These are phyloP conservation scores for Rhodinocichla rosea DNA, from an alignment of 2,113 vertebrate species.

Conservation along the genomic window DNA sequence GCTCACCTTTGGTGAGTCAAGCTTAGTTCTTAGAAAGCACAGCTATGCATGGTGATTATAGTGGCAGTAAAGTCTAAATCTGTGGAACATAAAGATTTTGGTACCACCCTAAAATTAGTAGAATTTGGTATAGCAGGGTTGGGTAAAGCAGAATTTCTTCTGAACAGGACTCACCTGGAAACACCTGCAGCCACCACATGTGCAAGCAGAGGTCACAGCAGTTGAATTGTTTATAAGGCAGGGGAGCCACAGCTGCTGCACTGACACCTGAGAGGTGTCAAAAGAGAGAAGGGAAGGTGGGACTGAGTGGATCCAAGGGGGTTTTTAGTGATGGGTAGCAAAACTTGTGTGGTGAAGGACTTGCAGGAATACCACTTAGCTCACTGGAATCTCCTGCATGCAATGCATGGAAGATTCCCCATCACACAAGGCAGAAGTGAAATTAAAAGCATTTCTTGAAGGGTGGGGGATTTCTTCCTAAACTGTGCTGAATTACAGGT, in stretches of 20 bases:
- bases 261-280: neutral
- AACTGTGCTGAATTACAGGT: conserved; percentile 56
- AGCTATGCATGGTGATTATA: neutral
- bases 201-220: neutral
- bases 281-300: neutral
- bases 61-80: neutral
- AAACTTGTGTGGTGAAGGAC: neutral
- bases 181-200: neutral
- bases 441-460: conserved; percentile 27
- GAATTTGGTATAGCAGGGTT: neutral
- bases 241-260: neutral
- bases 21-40: neutral
- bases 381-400: neutral
- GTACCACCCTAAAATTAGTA: neutral
- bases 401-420: neutral
- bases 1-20: neutral
- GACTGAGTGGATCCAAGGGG: neutral
- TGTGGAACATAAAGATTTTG: neutral
- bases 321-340: neutral
- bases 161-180: neutral
- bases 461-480: neutral
- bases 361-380: neutral
- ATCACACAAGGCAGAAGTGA: conserved; percentile 11
- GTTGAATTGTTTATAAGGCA: neutral
- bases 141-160: neutral